Conservation (phyloP, 2,797 vertebrate species). For the Rhyacichthys aspro region DNA sequence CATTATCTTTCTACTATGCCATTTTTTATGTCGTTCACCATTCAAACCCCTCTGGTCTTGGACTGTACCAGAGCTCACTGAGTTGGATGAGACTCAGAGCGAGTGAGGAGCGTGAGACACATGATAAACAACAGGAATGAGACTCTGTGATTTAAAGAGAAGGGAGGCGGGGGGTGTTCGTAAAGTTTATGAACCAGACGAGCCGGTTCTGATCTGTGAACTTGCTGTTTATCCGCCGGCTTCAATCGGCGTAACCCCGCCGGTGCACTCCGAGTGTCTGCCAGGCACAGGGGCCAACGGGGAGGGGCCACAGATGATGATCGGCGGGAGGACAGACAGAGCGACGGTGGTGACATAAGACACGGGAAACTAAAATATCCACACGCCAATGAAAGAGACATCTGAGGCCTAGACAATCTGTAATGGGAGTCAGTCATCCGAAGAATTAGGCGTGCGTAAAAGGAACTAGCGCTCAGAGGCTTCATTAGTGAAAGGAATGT, state of each 20-base stretch:
- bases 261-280: conserved; percentile 15
- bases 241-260: conserved; percentile 30
- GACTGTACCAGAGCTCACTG: too few relatives aligned
- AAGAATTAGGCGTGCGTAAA: background rate
- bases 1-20: too few relatives aligned
- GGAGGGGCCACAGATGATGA: conserved; percentile 39
- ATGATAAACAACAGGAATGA: conserved; percentile 40
- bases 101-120: conserved; percentile 24
- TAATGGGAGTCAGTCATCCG: background rate
- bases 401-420: background rate
- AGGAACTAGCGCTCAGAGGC: background rate
- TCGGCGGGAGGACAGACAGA: conserved; percentile 29
- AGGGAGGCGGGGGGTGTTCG: conserved; percentile 23
- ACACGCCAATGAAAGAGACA: background rate
- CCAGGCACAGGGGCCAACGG: conserved; percentile 43
- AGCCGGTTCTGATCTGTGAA: conserved; percentile 52
- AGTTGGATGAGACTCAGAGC: background rate
- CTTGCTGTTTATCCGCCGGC: background rate
- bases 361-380: conserved; percentile 1
- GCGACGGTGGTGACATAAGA: conserved; percentile 13
- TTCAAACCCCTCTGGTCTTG: too few relatives aligned
- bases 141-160: conserved; percentile 41
- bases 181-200: conserved; percentile 52
- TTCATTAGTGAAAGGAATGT: conserved; percentile 1
- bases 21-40: too few relatives aligned